A percentile compares a stretch with the other conserved stretches of the same genome.
Conservation (phyloP, 2,888 invertebrate species). For the Biston stratarius region DNA sequence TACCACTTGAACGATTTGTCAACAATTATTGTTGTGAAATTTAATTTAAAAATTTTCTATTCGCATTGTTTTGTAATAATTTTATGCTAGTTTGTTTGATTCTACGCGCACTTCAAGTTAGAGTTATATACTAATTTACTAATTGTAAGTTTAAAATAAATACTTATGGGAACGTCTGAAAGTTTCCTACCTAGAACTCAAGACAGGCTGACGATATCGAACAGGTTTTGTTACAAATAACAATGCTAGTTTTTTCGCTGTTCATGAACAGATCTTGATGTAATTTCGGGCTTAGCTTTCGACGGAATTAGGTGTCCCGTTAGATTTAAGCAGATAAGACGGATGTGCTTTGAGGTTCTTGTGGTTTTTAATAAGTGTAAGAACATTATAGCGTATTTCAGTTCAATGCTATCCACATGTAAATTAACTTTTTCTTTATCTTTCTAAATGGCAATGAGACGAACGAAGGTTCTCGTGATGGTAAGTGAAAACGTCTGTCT, state of each 20-base stretch:
- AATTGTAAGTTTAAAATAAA: too few species aligned
- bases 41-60: slow-evolving; percentile 50
- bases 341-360: slow-evolving; percentile 33
- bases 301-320: slow-evolving; percentile 40
- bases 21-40: slow-evolving; percentile 64
- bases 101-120: neutral
- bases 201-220: slow-evolving; percentile 35
- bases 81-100: slow-evolving; percentile 47
- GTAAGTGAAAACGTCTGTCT: too few species aligned
- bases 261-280: slow-evolving; percentile 37
- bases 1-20: slow-evolving; percentile 66
- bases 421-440: neutral
- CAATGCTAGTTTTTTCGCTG: slow-evolving; percentile 46
- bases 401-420: neutral
- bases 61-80: slow-evolving; percentile 55
- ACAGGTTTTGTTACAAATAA: slow-evolving; percentile 49
- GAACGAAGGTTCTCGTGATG: too few species aligned
- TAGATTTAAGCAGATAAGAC: slow-evolving; percentile 27
- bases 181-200: slow-evolving; percentile 29
- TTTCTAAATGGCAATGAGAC: too few species aligned
- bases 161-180: slow-evolving; percentile 35
- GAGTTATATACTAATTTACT: too few species aligned
- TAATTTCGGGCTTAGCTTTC: slow-evolving; percentile 33
- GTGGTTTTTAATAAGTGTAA: neutral
- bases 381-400: neutral